Evolutionary conservation across 2,113 vertebrate genomes (phyloP), one percentile per base, ranked within the genome.

Genomic region (Microtus pennsylvanicus): DNA sequence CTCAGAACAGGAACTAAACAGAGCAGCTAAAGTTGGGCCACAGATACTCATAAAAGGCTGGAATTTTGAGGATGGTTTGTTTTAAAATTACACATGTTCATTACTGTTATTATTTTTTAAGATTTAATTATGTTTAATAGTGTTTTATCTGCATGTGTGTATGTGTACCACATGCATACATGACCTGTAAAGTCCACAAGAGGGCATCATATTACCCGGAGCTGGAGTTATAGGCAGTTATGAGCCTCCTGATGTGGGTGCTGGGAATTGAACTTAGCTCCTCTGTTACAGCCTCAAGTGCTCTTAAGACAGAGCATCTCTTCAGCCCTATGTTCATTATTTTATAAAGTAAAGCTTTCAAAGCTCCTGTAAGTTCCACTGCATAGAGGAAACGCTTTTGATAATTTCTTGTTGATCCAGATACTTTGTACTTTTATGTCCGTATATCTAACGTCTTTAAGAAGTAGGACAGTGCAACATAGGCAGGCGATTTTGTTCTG

Each of bases 61-160:
- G 74, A 83, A 78, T 95, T 95, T 92, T 92, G 93, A 92, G 50
- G 28, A 47, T 78, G 14, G 24, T 85, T 93, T 81, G 55, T 87
- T 93, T 91, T 70, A 94, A 88, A 88, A 21, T 86, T 58, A 55
- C 76, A 63, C 1, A 45, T 58, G 58, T 80, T 77, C 14, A 26
- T 47, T 77, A 77, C 42, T 5, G 28, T 77, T 76, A 45, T 76
- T 70, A n/a, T 72, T n/a, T 76, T 47, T 76, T 16, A 77, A 77
- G 75, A 76, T 76, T 45, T 45, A 26, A 47, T 47, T 77, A 47
- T 30, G 12, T 76, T 28, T 45, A n/a, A 12, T 9, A 76, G 74
- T 45, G 24, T 76, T 76, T 74, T 47, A 26, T 47, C 42, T 77
- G 75, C 42, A 47, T 47, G 26, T 47, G 7, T 76, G 12, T 45